Base-by-base conservation (phyloP, 2,888 invertebrate genomes). In the Yponomeuta plumbellus region DNA sequence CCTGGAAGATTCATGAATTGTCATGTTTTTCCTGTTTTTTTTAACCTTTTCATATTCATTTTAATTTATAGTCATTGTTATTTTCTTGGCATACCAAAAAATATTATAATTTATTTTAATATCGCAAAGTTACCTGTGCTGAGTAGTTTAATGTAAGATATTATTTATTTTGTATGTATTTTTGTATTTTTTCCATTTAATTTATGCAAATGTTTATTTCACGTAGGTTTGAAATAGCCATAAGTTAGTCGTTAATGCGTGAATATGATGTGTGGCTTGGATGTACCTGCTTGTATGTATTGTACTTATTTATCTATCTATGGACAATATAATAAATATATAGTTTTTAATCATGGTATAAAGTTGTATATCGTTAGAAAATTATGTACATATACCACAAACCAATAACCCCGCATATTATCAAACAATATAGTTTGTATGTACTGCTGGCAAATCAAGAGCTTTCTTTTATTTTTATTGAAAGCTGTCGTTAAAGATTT, bases 251-350 rank as follows among this genome's bases (percentile, higher is more conserved):
- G 44, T 52, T 52, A 52, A 52, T 17, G 13, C 44, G 21, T 59
- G 67, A 69, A 72, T 72, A 72, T 71, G 70, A 34, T 76, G 72
- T 79, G 78, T 78, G 72, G 81, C 84, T 84, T 85, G 78, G 76
- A 76, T 76, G 86, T 88, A 87, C 87, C 86, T 86, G 86, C 80
- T 77, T 79, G 71, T 83, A 84, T 80, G 81, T 83, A 80, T 81
- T 74, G 39, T n/a, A 26, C 26, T 26, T 61, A 26, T 22, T 22
- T 64, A 23, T 52, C 70, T 77, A 75, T 81, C 71, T 75, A 77
- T 70, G 84, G 44, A 86, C 85, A 87, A 87, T 86, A 86, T 85
- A 71, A 70, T 72, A 73, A 73, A 69, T 5, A 52, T 52, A 69
- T 67, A 44, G 67, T 70, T 67, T 69, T 68, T 74, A 34, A 57